Percentiles rank a stretch among this genome's conserved stretches.
Conservation (phyloP, 2,797 vertebrate genomes). For the Lacerta agilis region DNA sequence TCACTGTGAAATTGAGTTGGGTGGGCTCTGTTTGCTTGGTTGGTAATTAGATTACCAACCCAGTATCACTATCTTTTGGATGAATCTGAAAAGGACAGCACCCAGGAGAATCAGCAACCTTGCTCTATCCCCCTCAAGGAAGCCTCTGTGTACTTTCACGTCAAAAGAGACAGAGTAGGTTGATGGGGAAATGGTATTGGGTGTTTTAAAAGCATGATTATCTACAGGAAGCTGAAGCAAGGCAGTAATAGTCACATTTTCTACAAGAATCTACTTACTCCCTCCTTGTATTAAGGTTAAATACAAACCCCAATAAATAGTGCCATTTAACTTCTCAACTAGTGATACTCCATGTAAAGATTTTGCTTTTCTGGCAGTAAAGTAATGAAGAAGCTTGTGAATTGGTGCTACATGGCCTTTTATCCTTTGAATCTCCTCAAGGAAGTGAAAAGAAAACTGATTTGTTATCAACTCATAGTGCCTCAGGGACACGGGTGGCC, state of each 20-base stretch:
- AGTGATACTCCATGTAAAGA: slow-evolving; percentile 35
- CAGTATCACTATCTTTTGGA: slow-evolving; percentile 37
- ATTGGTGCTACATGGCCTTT: slow-evolving; percentile 33
- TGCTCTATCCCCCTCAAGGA: neutral
- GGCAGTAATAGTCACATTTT: slow-evolving; percentile 7
- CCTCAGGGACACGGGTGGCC: neutral
- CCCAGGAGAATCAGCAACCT: slow-evolving; percentile 37
- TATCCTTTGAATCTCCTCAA: neutral
- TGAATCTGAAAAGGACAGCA: slow-evolving; percentile 43
- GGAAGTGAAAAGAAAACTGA: slow-evolving; percentile 12
- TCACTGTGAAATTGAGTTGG: slow-evolving; percentile 38
- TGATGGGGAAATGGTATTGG: neutral
- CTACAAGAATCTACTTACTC: slow-evolving; percentile 30
- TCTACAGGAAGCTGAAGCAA: slow-evolving; percentile 41
- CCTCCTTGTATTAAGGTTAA: slow-evolving; percentile 38
- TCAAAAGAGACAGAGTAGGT: slow-evolving; percentile 35
- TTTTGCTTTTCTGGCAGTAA: neutral
- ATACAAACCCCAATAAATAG: slow-evolving; percentile 32
- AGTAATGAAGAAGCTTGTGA: slow-evolving; percentile 6
- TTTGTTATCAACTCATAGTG: neutral
- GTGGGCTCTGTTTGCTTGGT: slow-evolving; percentile 3
- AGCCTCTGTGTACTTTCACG: neutral
- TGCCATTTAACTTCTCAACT: slow-evolving; percentile 34
- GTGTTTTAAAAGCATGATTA: slow-evolving; percentile 38
- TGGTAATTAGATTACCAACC: slow-evolving; percentile 39